Conservation (phyloP, 2,797 vertebrate species). For the Anguilla marmorata region DNA sequence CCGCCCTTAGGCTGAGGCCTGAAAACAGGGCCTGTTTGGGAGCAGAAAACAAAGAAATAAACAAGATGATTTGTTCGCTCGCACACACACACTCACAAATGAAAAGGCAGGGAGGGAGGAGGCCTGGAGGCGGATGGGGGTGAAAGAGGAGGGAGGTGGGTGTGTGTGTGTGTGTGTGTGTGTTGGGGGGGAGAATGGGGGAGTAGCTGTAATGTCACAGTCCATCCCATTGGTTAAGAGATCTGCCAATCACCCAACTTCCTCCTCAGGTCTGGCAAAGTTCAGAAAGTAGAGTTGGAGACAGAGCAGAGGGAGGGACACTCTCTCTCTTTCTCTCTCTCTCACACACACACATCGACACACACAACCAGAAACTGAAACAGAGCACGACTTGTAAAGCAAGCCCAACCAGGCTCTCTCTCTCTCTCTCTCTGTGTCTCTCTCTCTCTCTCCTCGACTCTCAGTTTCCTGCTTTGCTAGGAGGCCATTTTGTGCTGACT, state of each 20-base stretch:
- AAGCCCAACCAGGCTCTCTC: conserved; percentile 55
- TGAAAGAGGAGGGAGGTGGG: conserved; percentile 41
- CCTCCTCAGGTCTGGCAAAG: conserved; percentile 68
- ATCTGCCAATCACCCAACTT: conserved; percentile 76
- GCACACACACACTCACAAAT: neutral
- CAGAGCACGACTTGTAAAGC: conserved; percentile 70
- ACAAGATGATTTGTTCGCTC: conserved; percentile 18
- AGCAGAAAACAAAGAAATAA: conserved; percentile 30
- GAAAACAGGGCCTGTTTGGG: conserved; percentile 9
- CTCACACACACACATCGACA: conserved; percentile 34
- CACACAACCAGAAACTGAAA: conserved; percentile 75
- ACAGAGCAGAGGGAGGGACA: conserved; percentile 66
- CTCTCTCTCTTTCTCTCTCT: conserved; percentile 38
- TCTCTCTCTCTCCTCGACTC: conserved; percentile 42
- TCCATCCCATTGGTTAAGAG: conserved; percentile 65
- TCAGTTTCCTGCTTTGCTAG: conserved; percentile 70
- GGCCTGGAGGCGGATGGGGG: conserved; percentile 56
- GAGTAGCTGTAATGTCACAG: conserved; percentile 35
- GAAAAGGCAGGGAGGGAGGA: conserved; percentile 39
- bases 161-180: neutral
- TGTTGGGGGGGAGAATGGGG: neutral
- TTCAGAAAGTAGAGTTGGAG: conserved; percentile 59
- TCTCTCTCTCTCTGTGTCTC: conserved; percentile 40
- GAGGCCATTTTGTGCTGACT: conserved; percentile 76
- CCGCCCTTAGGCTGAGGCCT: neutral